Evolutionary conservation across 2,113 vertebrate species (phyloP).

Genomic region (Thomomys bottae): DNA sequence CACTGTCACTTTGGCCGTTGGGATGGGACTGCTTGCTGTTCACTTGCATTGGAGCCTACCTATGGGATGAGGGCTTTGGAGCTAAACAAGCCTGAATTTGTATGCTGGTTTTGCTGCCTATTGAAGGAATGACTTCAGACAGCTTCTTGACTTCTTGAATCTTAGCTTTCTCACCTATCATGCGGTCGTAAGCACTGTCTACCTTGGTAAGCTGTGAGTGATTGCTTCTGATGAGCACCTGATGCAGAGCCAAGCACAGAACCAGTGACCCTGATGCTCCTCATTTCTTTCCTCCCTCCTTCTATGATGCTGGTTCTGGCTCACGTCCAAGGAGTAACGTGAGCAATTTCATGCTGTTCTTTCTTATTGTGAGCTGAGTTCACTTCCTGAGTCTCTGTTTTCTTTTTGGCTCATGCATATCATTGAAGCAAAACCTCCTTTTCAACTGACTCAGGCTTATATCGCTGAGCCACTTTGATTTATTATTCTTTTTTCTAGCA

Average conservation of each 20-base stretch:
- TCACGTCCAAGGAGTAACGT: neutral
- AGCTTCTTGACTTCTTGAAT: neutral
- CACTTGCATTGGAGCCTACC: neutral
- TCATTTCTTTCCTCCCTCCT: neutral
- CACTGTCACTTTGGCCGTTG: neutral
- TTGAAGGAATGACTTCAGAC: neutral
- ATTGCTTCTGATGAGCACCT: neutral
- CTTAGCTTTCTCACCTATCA: neutral
- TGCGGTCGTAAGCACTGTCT: neutral
- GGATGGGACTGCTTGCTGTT: neutral
- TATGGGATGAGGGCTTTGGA: neutral
- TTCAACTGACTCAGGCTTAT: slow-evolving; percentile 48
- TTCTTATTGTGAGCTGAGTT: slow-evolving; percentile 43
- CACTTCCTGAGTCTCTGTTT: slow-evolving; percentile 49
- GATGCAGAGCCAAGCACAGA: neutral
- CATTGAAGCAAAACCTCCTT: slow-evolving; percentile 54
- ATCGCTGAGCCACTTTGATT: slow-evolving; percentile 58
- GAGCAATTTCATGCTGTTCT: slow-evolving; percentile 25
- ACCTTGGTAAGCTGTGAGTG: neutral
- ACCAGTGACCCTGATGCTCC: neutral
- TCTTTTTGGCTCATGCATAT: slow-evolving; percentile 55
- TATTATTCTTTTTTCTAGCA: slow-evolving; percentile 58
- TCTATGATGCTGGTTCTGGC: neutral
- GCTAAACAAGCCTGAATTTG: neutral
- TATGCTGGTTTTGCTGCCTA: neutral